Percentiles rank a stretch among this genome's conserved stretches.
These are phyloP conservation scores for Mormyrops boulengeri DNA, from an alignment of 2,797 vertebrate genomes.

Conservation along the genomic window DNA sequence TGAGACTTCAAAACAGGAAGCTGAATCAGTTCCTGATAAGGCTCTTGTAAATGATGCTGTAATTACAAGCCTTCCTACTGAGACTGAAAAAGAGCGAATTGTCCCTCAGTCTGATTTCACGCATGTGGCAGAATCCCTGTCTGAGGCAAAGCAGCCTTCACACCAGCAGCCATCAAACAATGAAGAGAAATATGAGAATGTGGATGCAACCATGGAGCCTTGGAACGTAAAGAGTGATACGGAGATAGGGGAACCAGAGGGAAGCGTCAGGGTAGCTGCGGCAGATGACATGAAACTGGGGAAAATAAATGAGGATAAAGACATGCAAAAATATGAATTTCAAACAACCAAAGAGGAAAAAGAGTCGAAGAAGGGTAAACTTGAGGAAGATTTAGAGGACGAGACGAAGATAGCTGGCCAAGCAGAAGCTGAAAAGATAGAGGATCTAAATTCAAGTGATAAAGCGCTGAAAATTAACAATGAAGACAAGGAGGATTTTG, in stretches of 20 bases:
- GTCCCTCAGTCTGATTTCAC: not conserved
- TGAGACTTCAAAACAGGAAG: slow-evolving; percentile 45
- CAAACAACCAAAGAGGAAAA: slow-evolving; percentile 36
- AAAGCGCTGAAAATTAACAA: slow-evolving; percentile 64
- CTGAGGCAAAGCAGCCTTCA: slow-evolving; percentile 40
- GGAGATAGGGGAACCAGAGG: slow-evolving; percentile 28
- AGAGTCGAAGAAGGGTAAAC: slow-evolving; percentile 46
- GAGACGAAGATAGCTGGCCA: slow-evolving; percentile 75
- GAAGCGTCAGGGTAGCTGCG: no score
- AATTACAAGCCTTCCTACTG: slow-evolving; percentile 34
- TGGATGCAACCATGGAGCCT: slow-evolving; percentile 52
- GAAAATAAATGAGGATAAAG: slow-evolving; percentile 60
- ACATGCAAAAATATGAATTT: slow-evolving; percentile 62
- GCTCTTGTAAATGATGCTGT: slow-evolving; percentile 30
- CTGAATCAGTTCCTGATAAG: slow-evolving; percentile 36
- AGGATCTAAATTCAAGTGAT: slow-evolving; percentile 71
- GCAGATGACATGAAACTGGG: slow-evolving; percentile 33
- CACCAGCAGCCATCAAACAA: slow-evolving; percentile 45
- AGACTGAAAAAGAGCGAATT: slow-evolving; percentile 37
- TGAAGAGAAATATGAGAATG: slow-evolving; percentile 60
- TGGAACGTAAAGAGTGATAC: slow-evolving; percentile 46
- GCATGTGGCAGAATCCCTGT: slow-evolving; percentile 30
- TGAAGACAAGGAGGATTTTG: slow-evolving; percentile 39
- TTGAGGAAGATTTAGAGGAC: slow-evolving; percentile 56
- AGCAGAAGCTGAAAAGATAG: slow-evolving; percentile 80